Conservation (phyloP, 2,888 invertebrate species). For the Trichogramma evanescens region DNA sequence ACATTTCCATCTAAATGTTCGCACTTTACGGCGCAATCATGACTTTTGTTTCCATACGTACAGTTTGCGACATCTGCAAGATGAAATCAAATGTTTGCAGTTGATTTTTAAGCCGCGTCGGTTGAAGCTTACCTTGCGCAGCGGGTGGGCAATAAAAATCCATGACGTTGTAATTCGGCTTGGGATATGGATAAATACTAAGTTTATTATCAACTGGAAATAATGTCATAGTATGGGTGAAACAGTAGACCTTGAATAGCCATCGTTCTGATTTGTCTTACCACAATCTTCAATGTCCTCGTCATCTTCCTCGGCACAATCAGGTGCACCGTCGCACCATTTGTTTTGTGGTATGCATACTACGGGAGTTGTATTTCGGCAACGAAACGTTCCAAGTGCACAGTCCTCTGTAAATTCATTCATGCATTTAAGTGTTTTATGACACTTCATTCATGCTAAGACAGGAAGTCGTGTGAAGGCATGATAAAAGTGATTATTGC, state of each 20-base stretch:
- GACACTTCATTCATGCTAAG: too few species aligned
- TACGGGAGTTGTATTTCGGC: slow-evolving; percentile 46
- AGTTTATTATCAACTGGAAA: too few species aligned
- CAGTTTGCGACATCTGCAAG: too few species aligned
- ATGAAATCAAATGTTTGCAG: too few species aligned
- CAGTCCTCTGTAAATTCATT: slow-evolving; percentile 43
- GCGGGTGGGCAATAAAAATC: too few species aligned
- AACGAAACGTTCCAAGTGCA: slow-evolving; percentile 53
- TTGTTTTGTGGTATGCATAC: slow-evolving; percentile 52
- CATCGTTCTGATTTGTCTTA: slow-evolving; percentile 29
- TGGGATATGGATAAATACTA: too few species aligned
- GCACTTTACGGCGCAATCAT: not conserved
- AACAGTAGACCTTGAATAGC: too few species aligned
- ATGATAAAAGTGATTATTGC: not conserved
- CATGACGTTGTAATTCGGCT: too few species aligned
- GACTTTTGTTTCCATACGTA: too few species aligned
- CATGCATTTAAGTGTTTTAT: not conserved
- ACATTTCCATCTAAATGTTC: not conserved
- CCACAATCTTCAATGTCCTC: slow-evolving; percentile 41
- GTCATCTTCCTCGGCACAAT: slow-evolving; percentile 49
- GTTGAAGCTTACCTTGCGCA: too few species aligned
- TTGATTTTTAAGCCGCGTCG: too few species aligned
- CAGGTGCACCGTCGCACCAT: slow-evolving; percentile 50
- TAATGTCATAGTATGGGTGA: too few species aligned
- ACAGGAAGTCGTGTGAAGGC: not conserved